Base-by-base conservation (phyloP, 2,797 vertebrate genomes). In the Avahi laniger region DNA sequence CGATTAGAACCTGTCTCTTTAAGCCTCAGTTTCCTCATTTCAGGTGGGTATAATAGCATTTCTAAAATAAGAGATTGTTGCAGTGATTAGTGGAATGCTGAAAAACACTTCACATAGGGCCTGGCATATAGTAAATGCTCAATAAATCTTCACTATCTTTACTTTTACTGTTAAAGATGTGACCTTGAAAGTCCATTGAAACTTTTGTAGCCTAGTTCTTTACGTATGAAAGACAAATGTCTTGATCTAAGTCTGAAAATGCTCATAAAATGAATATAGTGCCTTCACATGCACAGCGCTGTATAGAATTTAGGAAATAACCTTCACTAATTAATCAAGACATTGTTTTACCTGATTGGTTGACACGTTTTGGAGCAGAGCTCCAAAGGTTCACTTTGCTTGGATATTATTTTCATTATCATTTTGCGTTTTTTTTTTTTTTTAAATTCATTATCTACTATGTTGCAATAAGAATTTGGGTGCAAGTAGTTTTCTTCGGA, bases 131-230 rank as follows among this genome's bases (percentile, higher is more conserved):
- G 24, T 79, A 85, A 78, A 54, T 61, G 13, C 28, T 93, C 72
- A 81, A 33, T 41, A 65, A 78, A 52, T 83, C 61, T 79, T 65
- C 63, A 70, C 20, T 89, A 33, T 72, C 76, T 89, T 89, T 43
- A 92, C 30, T 89, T 86, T 79, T 67, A 83, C 41, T 83, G 14
- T 73, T 86, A 86, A 89, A 95, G 24, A 79, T 54, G 41, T 86
- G 22, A 73, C 3, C 14, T 94, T 33, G 30, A 48, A 90, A 79
- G 38, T 92, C 67, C 67, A 73, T 67, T 59, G 50, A 81, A 59
- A 2, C 10, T 72, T 86, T 93, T 65, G 35, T 24, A 50, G 28
- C 22, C 18, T 73, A 69, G 69, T 82, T 86, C 20, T 82, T 95
- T 82, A 82, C 20, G 38, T 59, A 59, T 84, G 41, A 85, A 93